Conservation (phyloP, 2,113 vertebrate genomes). For the Ictalurus punctatus region DNA sequence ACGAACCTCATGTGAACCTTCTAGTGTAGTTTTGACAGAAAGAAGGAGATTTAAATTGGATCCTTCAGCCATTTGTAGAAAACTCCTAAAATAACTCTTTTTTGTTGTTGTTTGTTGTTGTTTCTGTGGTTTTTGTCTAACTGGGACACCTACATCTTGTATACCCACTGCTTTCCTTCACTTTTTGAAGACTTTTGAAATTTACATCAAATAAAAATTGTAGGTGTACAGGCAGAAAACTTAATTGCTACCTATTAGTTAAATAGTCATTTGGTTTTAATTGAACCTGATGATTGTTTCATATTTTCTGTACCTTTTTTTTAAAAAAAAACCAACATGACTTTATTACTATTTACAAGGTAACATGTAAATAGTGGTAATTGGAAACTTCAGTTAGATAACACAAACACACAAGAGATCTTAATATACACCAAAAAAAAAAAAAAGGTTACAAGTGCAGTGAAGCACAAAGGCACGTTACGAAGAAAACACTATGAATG, state of each 20-base stretch:
- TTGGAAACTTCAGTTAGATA: background rate
- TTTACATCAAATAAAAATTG: background rate
- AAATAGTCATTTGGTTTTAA: background rate
- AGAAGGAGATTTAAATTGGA: background rate
- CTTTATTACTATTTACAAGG: background rate
- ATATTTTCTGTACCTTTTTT: background rate
- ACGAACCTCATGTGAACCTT: background rate
- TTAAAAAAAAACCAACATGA: no score
- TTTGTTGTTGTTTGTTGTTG: background rate
- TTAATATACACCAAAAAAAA: background rate
- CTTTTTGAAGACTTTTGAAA: background rate
- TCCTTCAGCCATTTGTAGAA: background rate
- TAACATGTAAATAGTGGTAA: background rate
- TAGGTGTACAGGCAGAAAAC: background rate
- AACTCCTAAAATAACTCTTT: background rate
- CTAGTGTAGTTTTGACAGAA: background rate
- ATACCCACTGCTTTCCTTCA: background rate
- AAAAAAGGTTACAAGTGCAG: background rate
- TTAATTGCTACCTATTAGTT: background rate
- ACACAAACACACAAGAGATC: background rate
- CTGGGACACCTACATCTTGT: background rate
- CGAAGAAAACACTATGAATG: background rate
- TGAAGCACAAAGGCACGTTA: background rate
- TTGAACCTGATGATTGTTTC: background rate
- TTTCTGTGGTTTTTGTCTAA: background rate